Conservation (phyloP, 2,113 vertebrate genomes). For the Melanostigma gelatinosum region DNA sequence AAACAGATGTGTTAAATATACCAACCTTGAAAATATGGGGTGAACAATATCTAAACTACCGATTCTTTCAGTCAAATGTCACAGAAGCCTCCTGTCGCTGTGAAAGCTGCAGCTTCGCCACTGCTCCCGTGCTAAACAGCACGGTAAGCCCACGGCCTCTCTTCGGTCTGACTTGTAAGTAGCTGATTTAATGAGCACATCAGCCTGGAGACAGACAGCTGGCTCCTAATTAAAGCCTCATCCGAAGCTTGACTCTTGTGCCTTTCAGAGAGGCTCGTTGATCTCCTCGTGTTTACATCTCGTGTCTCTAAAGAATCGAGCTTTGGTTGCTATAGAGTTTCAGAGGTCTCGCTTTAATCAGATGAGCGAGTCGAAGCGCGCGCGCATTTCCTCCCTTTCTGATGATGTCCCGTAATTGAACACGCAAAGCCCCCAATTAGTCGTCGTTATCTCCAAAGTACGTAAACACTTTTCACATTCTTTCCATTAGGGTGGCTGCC, state of each 20-base stretch:
- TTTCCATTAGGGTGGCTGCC: conserved; percentile 14
- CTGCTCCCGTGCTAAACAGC: background rate
- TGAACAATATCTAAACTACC: background rate
- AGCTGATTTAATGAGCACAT: conserved; percentile 44
- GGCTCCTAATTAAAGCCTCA: conserved; percentile 32
- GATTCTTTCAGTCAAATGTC: background rate
- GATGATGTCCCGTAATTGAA: conserved; percentile 51
- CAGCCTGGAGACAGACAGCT: conserved; percentile 29
- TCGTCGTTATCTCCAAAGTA: conserved; percentile 40
- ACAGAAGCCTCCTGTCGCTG: too few species aligned
- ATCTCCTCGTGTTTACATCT: conserved; percentile 49
- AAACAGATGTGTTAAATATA: background rate
- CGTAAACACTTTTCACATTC: conserved; percentile 27
- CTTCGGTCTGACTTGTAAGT: conserved; percentile 9
- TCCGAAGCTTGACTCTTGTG: conserved; percentile 24
- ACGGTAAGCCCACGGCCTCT: background rate
- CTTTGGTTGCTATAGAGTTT: conserved; percentile 45
- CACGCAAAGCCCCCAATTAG: conserved; percentile 42
- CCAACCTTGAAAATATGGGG: background rate
- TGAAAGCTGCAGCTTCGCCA: background rate
- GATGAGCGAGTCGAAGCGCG: conserved; percentile 20
- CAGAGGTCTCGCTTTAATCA: conserved; percentile 43
- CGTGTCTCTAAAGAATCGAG: conserved; percentile 10
- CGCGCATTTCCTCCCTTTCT: conserved; percentile 47
- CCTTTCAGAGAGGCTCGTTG: conserved; percentile 31